Conservation (phyloP, 2,888 invertebrate species). For the Patella ulyssiponensis region DNA sequence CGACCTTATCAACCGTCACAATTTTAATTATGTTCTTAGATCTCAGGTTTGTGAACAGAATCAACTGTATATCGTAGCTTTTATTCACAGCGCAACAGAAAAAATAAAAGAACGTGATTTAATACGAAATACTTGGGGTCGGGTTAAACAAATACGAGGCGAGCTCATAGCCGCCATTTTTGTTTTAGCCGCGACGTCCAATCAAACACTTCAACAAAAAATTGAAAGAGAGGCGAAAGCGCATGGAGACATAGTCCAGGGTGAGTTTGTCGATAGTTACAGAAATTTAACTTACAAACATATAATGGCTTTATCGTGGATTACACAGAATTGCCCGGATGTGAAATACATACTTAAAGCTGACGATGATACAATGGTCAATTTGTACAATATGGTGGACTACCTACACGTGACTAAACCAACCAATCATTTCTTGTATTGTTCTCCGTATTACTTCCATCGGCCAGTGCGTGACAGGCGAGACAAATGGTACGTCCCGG, state of each 20-base stretch:
- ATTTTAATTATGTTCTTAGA: slow-evolving; percentile 34
- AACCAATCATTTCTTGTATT: slow-evolving; percentile 44
- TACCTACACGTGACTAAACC: slow-evolving; percentile 40
- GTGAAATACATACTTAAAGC: slow-evolving; percentile 66
- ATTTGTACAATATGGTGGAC: slow-evolving; percentile 75
- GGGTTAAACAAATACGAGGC: slow-evolving; percentile 30
- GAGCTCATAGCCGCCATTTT: slow-evolving; percentile 40
- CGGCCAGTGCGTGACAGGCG: slow-evolving; percentile 36
- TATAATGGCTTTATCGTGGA: slow-evolving; percentile 63
- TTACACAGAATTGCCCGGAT: slow-evolving; percentile 57
- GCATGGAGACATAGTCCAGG: slow-evolving; percentile 51
- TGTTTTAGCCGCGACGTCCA: slow-evolving; percentile 31
- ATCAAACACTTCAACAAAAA: slow-evolving; percentile 25
- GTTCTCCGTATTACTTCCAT: slow-evolving; percentile 45
- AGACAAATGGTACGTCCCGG: slow-evolving; percentile 54
- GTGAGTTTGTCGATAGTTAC: slow-evolving; percentile 66
- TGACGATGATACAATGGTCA: slow-evolving; percentile 70
- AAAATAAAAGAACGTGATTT: slow-evolving; percentile 36
- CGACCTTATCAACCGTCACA: slow-evolving; percentile 32
- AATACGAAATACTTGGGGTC: slow-evolving; percentile 52
- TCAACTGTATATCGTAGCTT: slow-evolving; percentile 32
- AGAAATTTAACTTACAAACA: slow-evolving; percentile 69
- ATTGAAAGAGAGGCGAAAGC: slow-evolving; percentile 35
- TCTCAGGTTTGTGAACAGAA: slow-evolving; percentile 35
- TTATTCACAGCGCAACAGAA: slow-evolving; percentile 46